These are phyloP conservation scores for Acipenser ruthenus DNA, from an alignment of 2,797 vertebrate species.

Conservation along the genomic window DNA sequence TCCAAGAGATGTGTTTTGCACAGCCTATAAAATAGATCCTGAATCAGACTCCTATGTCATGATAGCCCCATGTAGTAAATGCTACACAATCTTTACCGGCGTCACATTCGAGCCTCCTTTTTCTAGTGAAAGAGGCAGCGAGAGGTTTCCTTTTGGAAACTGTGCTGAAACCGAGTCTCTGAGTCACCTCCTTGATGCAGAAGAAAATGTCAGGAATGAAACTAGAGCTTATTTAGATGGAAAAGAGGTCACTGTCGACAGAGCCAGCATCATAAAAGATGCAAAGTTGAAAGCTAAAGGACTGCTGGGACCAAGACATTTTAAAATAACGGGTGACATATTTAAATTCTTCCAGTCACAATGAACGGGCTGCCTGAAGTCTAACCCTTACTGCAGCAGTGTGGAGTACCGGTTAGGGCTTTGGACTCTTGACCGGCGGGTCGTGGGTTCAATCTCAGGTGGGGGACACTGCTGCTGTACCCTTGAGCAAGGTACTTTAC, in stretches of 20 bases:
- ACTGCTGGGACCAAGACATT: background rate
- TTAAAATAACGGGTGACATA: background rate
- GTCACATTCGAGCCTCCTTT: background rate
- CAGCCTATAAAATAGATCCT: background rate
- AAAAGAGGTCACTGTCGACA: background rate
- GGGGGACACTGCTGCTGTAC: no score
- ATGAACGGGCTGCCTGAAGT: no score
- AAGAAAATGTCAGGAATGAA: background rate
- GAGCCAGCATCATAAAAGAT: background rate
- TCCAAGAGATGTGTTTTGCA: background rate
- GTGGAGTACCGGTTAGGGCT: no score
- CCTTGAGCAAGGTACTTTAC: no score
- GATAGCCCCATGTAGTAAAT: background rate
- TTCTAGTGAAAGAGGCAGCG: no score
- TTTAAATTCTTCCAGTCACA: background rate
- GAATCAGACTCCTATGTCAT: background rate
- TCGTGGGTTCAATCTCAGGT: no score
- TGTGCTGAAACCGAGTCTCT: constrained; percentile 16
- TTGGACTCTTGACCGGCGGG: no score
- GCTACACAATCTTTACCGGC: background rate
- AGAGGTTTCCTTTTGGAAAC: background rate
- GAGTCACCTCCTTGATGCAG: constrained; percentile 13
- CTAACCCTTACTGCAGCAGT: no score
- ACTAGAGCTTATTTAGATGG: background rate
- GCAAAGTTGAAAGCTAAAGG: background rate